These are phyloP conservation scores for Thalpophila matura DNA, from an alignment of 2,888 invertebrate genomes.

Conservation along the genomic window DNA sequence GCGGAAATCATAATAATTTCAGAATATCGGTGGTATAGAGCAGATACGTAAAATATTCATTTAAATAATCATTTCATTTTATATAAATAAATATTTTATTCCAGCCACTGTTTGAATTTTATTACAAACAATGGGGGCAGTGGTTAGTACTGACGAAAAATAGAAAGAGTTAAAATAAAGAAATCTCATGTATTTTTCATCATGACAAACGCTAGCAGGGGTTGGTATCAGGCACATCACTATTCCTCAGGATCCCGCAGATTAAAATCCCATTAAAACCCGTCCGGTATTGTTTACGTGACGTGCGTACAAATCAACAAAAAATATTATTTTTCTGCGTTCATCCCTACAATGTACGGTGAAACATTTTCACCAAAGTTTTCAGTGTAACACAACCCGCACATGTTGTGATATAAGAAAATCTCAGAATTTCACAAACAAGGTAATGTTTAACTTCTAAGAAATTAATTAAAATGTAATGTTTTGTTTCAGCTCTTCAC, in stretches of 20 bases:
- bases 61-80: neutral
- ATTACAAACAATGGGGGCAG: neutral
- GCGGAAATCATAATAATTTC: neutral
- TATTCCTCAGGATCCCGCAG: conserved; percentile 40
- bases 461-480: conserved; percentile 31
- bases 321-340: conserved; percentile 38
- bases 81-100: neutral
- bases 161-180: neutral
- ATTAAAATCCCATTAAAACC: conserved; percentile 56
- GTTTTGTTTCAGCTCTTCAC: conserved; percentile 75
- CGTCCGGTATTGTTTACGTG: conserved; percentile 56
- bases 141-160: neutral
- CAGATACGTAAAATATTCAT: neutral
- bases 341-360: conserved; percentile 21
- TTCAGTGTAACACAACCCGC: conserved; percentile 11
- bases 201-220: neutral
- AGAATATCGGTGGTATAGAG: neutral
- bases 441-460: conserved; percentile 5
- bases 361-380: conserved; percentile 39
- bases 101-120: neutral
- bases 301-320: conserved; percentile 45
- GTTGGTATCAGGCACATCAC: conserved; percentile 29
- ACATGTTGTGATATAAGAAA: conserved; percentile 26
- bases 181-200: conserved; percentile 15
- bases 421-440: conserved; percentile 31